Conservation (phyloP, 2,888 invertebrate species). For the Abscondita cerata region DNA sequence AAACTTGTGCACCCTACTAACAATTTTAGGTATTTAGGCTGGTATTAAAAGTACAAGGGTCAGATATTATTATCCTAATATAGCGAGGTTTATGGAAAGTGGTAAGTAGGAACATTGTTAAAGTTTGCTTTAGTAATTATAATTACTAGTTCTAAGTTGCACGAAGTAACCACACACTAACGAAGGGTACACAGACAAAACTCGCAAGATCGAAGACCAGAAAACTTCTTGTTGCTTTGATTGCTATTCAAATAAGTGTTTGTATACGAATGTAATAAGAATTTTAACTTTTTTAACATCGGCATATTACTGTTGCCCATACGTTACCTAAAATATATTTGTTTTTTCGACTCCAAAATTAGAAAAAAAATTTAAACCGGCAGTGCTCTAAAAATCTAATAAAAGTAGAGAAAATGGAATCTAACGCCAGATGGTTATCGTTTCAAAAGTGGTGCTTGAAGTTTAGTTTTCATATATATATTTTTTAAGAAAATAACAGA, state of each 20-base stretch:
- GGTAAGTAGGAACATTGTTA: conserved; percentile 36
- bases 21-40: conserved; percentile 7
- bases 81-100: conserved; percentile 21
- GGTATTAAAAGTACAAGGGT: conserved; percentile 10
- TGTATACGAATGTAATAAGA: no score
- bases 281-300: no score
- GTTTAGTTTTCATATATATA: no score
- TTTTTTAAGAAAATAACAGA: no score
- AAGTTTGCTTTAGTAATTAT: conserved; percentile 48
- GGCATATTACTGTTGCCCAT: no score
- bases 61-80: conserved; percentile 22
- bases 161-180: conserved; percentile 42
- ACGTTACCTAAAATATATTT: no score
- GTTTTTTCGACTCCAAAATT: no score
- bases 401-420: no score
- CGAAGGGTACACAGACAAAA: conserved; percentile 37
- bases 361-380: no score
- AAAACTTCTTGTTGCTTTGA: conserved; percentile 12
- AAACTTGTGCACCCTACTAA: not conserved
- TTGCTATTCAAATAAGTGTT: conserved; percentile 22
- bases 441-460: no score
- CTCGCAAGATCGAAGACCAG: conserved; percentile 34
- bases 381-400: no score
- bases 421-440: no score
- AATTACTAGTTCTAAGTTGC: conserved; percentile 50